A percentile compares a stretch with the other conserved stretches of the same genome.
phyloP scores from a whole-genome alignment of 1,140 invertebrate species.

The Cherax quadricarinatus region DNA sequence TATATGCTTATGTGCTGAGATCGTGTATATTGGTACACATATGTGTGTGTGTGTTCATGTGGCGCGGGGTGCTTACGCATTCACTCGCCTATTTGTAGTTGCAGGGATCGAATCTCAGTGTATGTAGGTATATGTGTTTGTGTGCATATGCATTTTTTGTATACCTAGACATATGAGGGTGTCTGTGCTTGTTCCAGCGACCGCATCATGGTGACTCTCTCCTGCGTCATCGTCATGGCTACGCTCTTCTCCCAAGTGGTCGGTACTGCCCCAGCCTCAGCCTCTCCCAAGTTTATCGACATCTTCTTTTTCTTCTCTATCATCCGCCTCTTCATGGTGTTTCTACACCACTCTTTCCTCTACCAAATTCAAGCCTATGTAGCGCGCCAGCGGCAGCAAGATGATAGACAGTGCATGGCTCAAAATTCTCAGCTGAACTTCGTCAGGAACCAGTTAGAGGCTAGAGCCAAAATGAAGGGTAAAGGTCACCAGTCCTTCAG shows the following conservation, averaged over 20 bases:
- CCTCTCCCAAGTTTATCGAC: constrained; percentile 16
- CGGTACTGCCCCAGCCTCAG: constrained; percentile 11
- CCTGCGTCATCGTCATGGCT: constrained; percentile 30
- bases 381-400: background rate
- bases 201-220: constrained; percentile 39
- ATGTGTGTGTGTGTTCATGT: too few relatives aligned
- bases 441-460: background rate
- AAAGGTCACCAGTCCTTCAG: too few relatives aligned
- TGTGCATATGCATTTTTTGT: background rate
- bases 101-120: too few relatives aligned
- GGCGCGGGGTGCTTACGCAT: too few relatives aligned
- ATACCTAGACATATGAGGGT: too few relatives aligned
- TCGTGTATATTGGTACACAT: too few relatives aligned
- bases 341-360: constrained; percentile 11
- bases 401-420: too few relatives aligned
- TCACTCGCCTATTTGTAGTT: too few relatives aligned
- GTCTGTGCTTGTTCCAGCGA: background rate
- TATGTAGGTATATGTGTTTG: too few relatives aligned
- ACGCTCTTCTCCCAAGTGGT: constrained; percentile 38
- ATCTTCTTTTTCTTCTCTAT: constrained; percentile 31
- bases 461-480: too few relatives aligned
- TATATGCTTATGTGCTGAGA: too few relatives aligned
- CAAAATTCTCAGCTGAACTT: background rate
- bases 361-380: background rate
- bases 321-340: background rate